These are phyloP conservation scores for Ahaetulla prasina DNA, from an alignment of 2,113 vertebrate genomes.

Conservation along the genomic window DNA sequence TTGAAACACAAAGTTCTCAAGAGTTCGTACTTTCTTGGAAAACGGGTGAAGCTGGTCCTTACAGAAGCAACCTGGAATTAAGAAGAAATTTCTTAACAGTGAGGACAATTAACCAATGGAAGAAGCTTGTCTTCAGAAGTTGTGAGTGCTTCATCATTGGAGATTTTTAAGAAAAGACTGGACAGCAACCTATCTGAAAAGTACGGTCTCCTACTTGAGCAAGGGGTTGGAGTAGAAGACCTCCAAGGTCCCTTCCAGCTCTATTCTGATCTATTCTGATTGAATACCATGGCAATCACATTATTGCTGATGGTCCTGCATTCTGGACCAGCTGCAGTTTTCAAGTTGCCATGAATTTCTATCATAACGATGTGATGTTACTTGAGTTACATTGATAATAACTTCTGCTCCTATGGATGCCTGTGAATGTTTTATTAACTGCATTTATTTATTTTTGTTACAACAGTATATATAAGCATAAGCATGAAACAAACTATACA, in stretches of 20 bases:
- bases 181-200: not conserved
- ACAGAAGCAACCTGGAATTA: not conserved
- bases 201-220: too few species aligned
- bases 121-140: not conserved
- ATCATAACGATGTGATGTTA: not conserved
- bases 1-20: too few species aligned
- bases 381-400: not conserved
- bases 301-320: not conserved
- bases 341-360: not conserved
- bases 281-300: not conserved
- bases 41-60: too few species aligned
- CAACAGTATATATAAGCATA: too few species aligned
- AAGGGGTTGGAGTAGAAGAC: not conserved
- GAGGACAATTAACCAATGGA: not conserved
- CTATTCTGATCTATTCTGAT: not conserved
- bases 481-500: too few species aligned
- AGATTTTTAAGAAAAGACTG: not conserved
- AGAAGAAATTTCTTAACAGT: not conserved
- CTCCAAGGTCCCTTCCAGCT: not conserved
- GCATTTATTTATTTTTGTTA: too few species aligned
- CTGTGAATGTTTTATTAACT: not conserved
- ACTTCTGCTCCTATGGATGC: not conserved
- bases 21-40: too few species aligned
- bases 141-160: not conserved
- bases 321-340: not conserved